Conservation (phyloP, 2,888 invertebrate genomes). For the Sicus ferrugineus region DNA sequence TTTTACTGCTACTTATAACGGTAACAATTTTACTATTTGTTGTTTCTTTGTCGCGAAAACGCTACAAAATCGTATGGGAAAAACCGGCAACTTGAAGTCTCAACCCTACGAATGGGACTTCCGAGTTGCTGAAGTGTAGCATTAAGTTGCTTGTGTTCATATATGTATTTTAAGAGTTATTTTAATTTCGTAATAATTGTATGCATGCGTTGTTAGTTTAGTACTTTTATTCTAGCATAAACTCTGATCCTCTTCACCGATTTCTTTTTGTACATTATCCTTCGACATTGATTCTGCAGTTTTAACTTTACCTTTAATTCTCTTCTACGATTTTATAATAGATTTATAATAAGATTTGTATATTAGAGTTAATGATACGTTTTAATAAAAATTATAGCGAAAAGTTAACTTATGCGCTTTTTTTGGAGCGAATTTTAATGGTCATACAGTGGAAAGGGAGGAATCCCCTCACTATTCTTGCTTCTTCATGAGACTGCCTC, state of each 20-base stretch:
- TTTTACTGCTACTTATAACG: constrained; percentile 23
- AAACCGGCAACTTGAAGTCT: no score
- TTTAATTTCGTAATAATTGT: constrained; percentile 47
- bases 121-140: not conserved
- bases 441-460: no score
- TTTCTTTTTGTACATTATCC: constrained; percentile 28
- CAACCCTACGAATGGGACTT: no score
- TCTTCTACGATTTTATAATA: constrained; percentile 22
- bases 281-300: constrained; percentile 8
- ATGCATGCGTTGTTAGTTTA: constrained; percentile 53
- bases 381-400: constrained; percentile 23
- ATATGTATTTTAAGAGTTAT: constrained; percentile 44
- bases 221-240: not conserved
- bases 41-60: constrained; percentile 28
- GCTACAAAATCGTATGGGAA: not conserved
- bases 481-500: no score
- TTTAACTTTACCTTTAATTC: constrained; percentile 11
- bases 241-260: not conserved
- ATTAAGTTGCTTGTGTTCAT: constrained; percentile 53
- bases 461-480: no score
- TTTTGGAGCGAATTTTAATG: no score
- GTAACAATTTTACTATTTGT: constrained; percentile 33
- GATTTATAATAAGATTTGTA: constrained; percentile 14
- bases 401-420: no score
- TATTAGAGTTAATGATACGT: constrained; percentile 6